A percentile compares a stretch with the other conserved stretches of the same genome.
Evolutionary conservation across 1,140 invertebrate genomes (phyloP).

Genomic region (Leptopilina clavipes): DNA sequence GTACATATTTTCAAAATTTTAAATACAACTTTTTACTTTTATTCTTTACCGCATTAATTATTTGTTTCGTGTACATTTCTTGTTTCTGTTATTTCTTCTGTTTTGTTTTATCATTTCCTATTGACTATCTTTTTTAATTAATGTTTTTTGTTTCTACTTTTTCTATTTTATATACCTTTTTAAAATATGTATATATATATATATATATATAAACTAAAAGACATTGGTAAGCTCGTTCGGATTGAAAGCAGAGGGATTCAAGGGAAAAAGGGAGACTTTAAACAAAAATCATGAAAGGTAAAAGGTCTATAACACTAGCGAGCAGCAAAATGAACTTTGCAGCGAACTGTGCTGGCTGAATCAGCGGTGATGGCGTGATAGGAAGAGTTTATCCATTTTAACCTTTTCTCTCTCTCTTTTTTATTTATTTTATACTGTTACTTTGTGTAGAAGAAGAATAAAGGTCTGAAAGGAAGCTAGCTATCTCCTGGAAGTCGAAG

Average conservation of each 20-base stretch:
- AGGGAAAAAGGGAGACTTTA: constrained; percentile 38
- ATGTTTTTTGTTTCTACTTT: too few relatives aligned
- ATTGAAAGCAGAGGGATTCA: not conserved
- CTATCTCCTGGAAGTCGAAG: constrained; percentile 79
- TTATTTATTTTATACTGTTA: constrained; percentile 47
- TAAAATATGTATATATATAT: too few relatives aligned
- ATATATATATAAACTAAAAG: not conserved
- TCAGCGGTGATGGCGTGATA: constrained; percentile 71
- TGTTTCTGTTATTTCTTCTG: too few relatives aligned
- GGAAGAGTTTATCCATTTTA: constrained; percentile 58
- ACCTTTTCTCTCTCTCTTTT: constrained; percentile 44
- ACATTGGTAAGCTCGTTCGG: not conserved
- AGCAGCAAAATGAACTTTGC: constrained; percentile 72
- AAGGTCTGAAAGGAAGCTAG: constrained; percentile 70
- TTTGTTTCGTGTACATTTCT: too few relatives aligned
- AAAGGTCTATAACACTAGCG: constrained; percentile 65
- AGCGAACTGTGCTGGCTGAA: constrained; percentile 72
- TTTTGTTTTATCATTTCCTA: too few relatives aligned
- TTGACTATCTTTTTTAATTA: too few relatives aligned
- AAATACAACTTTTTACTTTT: too few relatives aligned
- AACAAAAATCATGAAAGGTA: constrained; percentile 40
- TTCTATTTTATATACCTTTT: too few relatives aligned
- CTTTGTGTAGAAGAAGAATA: constrained; percentile 52
- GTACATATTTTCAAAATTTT: too few relatives aligned
- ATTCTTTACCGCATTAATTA: too few relatives aligned